Evolutionary conservation across 92 coral and sea anemone genomes (phyloP).

Genomic region (Paramuricea clavata): DNA sequence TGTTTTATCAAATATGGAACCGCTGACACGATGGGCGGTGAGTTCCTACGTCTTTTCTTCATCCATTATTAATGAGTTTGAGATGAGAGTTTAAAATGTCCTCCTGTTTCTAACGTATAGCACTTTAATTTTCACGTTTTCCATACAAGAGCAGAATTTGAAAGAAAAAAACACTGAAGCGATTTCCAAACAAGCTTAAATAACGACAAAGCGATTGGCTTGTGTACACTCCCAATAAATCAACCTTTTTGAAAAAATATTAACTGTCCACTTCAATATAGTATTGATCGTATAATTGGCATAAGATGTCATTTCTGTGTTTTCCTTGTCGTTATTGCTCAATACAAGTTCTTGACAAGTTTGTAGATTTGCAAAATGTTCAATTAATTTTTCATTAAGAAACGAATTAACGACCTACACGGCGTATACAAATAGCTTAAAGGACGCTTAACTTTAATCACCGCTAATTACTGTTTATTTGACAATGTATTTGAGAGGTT

Average conservation of each 20-base stretch:
- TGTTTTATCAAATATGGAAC: too few relatives aligned
- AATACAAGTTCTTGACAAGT: constrained; percentile 10
- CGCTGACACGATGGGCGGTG: too few relatives aligned
- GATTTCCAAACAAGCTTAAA: too few relatives aligned
- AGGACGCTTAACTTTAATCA: background rate
- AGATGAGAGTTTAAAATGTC: background rate
- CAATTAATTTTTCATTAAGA: background rate
- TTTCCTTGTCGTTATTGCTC: background rate
- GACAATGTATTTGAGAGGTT: constrained; percentile 5
- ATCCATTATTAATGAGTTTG: too few relatives aligned
- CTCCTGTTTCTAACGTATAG: too few relatives aligned
- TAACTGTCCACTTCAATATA: background rate
- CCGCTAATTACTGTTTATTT: constrained; percentile 22
- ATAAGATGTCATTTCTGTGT: background rate
- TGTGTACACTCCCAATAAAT: background rate
- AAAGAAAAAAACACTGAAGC: too few relatives aligned
- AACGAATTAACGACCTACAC: background rate
- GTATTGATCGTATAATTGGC: background rate
- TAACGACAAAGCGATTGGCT: too few relatives aligned
- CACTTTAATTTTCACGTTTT: too few relatives aligned
- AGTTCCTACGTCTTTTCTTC: too few relatives aligned
- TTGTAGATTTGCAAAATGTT: background rate
- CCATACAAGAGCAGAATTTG: too few relatives aligned
- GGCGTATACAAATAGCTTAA: constrained; percentile 37
- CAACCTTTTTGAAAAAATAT: background rate